Evolutionary conservation across 1,140 invertebrate species (phyloP).

Genomic region (Chrysoperla carnea): DNA sequence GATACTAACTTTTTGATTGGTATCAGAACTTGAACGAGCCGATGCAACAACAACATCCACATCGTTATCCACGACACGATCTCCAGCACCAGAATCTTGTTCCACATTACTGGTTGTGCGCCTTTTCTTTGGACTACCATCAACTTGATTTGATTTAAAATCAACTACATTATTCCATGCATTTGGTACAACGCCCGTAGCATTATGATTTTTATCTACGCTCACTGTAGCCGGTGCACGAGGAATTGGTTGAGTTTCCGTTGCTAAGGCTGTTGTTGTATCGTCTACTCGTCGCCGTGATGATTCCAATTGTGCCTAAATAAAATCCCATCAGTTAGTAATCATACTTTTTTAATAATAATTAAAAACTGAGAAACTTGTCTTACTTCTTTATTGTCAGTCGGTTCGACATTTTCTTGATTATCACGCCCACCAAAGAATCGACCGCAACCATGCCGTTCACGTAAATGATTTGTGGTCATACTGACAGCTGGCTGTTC

Average conservation of each 20-base stretch:
- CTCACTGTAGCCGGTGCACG: constrained; percentile 6
- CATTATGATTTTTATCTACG: constrained; percentile 56
- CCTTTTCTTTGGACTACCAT: constrained; percentile 30
- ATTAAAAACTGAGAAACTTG: constrained; percentile 12
- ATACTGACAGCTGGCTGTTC: constrained; percentile 7
- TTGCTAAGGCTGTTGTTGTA: constrained; percentile 24
- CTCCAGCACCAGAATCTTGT: constrained; percentile 18
- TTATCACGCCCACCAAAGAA: constrained; percentile 36
- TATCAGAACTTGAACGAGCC: constrained; percentile 24
- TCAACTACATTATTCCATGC: constrained; percentile 2
- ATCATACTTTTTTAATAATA: neutral
- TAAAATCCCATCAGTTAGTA: constrained; percentile 3
- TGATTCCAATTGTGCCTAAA: constrained; percentile 18
- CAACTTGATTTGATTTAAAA: constrained; percentile 3
- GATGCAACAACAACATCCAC: constrained; percentile 31
- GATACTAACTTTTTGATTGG: neutral
- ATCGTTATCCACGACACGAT: constrained; percentile 29
- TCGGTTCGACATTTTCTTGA: constrained; percentile 55
- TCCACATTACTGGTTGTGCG: constrained; percentile 30
- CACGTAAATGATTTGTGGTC: constrained; percentile 18
- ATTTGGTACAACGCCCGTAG: constrained; percentile 26
- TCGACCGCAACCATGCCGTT: constrained; percentile 23
- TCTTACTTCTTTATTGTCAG: constrained; percentile 39
- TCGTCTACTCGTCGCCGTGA: constrained; percentile 29
- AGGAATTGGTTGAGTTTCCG: constrained; percentile 24